Percentiles rank a stretch among this genome's conserved stretches.
Evolutionary conservation across 2,888 invertebrate species (phyloP).

Genomic region (Drosophila silvestris): DNA sequence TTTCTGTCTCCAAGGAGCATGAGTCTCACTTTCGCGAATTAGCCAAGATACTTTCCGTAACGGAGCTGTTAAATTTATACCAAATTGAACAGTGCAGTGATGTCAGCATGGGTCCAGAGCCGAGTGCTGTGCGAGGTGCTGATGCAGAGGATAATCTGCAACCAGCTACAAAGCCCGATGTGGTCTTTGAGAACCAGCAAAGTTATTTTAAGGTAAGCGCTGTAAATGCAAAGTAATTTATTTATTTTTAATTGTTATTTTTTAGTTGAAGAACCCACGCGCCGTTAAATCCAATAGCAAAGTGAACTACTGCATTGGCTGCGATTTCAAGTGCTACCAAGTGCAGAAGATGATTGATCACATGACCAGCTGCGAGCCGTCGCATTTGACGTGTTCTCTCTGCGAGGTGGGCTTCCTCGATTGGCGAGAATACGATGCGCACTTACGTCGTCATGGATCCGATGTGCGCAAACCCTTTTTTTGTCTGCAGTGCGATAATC

Average conservation of each 20-base stretch:
- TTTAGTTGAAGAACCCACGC: conserved; percentile 77
- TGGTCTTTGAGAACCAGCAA: conserved; percentile 81
- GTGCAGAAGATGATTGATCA: conserved; percentile 84
- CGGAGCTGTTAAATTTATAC: conserved; percentile 80
- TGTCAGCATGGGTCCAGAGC: conserved; percentile 11
- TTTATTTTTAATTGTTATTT: background rate
- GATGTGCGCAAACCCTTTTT: conserved; percentile 86
- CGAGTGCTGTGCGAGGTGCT: conserved; percentile 5
- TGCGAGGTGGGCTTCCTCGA: conserved; percentile 83
- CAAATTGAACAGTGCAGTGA: conserved; percentile 60
- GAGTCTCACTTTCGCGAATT: conserved; percentile 82
- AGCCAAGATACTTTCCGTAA: conserved; percentile 81
- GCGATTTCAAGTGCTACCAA: conserved; percentile 85
- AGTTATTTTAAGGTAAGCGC: conserved; percentile 80
- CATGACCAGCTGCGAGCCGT: conserved; percentile 79
- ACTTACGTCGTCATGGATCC: conserved; percentile 84
- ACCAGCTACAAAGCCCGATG: conserved; percentile 52
- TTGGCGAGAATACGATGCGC: conserved; percentile 83
- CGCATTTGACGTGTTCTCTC: conserved; percentile 82
- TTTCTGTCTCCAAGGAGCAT: conserved; percentile 82
- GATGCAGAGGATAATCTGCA: conserved; percentile 53
- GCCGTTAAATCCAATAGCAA: conserved; percentile 80
- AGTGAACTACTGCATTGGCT: conserved; percentile 85
- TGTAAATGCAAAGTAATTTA: background rate
- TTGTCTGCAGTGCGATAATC: conserved; percentile 86